Conservation (phyloP, 2,113 vertebrate genomes). For the Oxyruncus cristatus region DNA sequence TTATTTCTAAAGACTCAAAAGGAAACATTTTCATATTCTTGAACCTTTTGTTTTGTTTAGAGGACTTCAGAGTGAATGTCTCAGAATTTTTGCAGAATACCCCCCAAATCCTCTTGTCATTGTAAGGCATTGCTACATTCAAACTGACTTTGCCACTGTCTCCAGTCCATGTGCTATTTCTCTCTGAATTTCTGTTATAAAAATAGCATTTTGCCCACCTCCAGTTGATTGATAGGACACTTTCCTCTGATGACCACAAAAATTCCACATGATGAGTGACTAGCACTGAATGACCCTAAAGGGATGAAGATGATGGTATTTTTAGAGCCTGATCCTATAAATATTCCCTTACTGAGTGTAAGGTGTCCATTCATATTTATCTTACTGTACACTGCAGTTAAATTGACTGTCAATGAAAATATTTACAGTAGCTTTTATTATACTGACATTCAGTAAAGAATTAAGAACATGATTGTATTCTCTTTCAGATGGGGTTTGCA, state of each 20-base stretch:
- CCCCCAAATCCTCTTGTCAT: neutral
- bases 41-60: neutral
- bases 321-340: neutral
- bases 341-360: neutral
- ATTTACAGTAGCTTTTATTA: neutral
- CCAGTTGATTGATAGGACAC: neutral
- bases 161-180: neutral
- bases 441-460: neutral
- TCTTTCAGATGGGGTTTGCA: constrained; percentile 88
- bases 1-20: neutral
- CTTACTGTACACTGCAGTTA: neutral
- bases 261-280: neutral
- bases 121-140: neutral
- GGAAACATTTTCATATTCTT: neutral
- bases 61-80: neutral
- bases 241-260: neutral
- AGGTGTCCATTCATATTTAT: neutral
- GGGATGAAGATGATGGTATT: neutral
- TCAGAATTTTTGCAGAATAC: neutral
- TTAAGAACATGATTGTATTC: neutral
- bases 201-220: neutral
- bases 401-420: neutral
- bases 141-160: neutral
- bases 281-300: neutral
- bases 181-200: neutral